Conservation (phyloP, 2,888 invertebrate species). For the Dysmachus trigonus region DNA sequence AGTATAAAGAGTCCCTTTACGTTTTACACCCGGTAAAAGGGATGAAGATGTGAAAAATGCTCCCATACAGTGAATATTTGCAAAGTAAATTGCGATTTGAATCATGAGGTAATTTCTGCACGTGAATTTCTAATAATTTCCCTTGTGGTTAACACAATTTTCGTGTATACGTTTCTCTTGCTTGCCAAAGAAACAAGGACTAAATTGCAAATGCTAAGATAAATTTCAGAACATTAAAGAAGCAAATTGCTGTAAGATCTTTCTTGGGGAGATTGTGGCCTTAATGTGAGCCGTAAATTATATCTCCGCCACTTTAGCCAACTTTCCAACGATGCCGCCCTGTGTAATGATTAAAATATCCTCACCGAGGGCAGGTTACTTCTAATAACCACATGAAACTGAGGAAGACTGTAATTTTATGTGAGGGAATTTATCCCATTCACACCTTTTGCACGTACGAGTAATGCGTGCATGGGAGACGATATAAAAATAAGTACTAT, state of each 20-base stretch:
- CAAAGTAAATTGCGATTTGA: conserved; percentile 38
- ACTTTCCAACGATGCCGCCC: background rate
- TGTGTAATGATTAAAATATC: conserved; percentile 25
- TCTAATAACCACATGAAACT: background rate
- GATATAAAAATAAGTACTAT: background rate
- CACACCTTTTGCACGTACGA: background rate
- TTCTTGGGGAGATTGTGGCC: conserved; percentile 21
- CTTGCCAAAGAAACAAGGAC: conserved; percentile 21
- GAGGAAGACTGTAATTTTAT: background rate
- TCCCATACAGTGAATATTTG: background rate
- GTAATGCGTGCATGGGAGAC: background rate
- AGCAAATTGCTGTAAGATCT: conserved; percentile 37
- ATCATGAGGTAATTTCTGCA: conserved; percentile 39
- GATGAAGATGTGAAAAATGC: background rate
- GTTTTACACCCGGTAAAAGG: background rate
- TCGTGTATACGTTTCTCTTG: background rate
- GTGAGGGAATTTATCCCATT: background rate
- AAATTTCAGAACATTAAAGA: conserved; percentile 35
- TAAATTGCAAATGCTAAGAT: conserved; percentile 36
- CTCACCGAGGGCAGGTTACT: background rate
- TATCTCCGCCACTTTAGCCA: conserved; percentile 3
- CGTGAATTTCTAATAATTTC: conserved; percentile 39
- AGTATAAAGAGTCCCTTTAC: background rate
- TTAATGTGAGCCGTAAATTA: conserved; percentile 33
- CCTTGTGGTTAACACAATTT: conserved; percentile 36